Base-by-base conservation (phyloP, 2,113 vertebrate genomes). In the Prolemur simus region DNA sequence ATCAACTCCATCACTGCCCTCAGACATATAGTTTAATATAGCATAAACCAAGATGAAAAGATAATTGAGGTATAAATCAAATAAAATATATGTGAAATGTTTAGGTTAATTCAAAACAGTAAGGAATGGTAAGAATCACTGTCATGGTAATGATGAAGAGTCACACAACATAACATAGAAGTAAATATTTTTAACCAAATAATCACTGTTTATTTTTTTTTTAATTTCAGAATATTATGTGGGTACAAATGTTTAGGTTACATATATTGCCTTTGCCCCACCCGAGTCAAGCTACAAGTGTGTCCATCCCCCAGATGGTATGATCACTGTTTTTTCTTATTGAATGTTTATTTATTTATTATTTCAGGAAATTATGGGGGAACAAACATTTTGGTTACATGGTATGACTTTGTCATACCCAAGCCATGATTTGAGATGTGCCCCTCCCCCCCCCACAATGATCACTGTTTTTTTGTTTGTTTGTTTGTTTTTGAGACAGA, bases 101-200 rank as follows among this genome's bases (percentile, higher is more conserved):
- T 94, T 23, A 87, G 37, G 17, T 60, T 82, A 69, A 77, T 17
- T 64, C 20, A 88, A 82, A 82, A 88, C 27, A 58, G 27, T 71
- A 82, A 6, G 14, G 17, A 82, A 18, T 11, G 1, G 1, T 68
- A 84, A 93, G 39, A 91, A 89, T 89, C 64, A 87, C 29, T 82
- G n/a, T 64, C 20, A 37, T 42, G 7, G 6, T 86, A 84, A 69
- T 78, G 42, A 85, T 42, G 39, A 74, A 92, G 94, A 95, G 14
- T 60, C 63, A 84, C 42, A 68, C 1, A 77, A 87, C 66, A 58
- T 56, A 91, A 39, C 34, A 82, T 12, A 89, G 13, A 86, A 91
- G 20, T 60, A 95, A 91, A 45, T 92, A 11, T 54, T 69, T 89
- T 90, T 92, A 80, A 69, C 4, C 8, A 91, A 74, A 89, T 71